Percentiles rank a stretch among this genome's conserved stretches.
These are phyloP conservation scores for Melozone crissalis DNA, from an alignment of 2,113 vertebrate genomes.

Conservation along the genomic window DNA sequence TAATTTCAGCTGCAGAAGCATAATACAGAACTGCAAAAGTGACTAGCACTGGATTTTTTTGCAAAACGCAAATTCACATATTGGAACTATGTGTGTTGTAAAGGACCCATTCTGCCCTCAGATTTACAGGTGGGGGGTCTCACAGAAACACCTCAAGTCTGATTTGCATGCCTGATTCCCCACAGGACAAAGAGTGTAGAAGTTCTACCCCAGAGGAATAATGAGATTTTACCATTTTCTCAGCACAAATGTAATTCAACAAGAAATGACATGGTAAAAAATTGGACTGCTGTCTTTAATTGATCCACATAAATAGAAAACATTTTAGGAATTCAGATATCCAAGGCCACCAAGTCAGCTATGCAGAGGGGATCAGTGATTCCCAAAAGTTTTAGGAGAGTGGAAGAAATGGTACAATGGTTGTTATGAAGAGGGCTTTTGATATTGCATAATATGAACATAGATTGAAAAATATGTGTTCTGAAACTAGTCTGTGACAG, in stretches of 20 bases:
- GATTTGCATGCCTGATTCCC: not conserved
- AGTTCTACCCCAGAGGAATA: not conserved
- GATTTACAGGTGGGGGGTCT: not conserved
- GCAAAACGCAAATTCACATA: not conserved
- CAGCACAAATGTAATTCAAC: not conserved
- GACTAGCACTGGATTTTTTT: not conserved
- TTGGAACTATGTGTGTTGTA: rapidly evolving
- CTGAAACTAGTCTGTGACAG: not conserved
- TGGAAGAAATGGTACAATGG: not conserved
- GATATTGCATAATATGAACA: not conserved
- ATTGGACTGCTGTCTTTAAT: not conserved
- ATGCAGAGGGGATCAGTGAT: not conserved
- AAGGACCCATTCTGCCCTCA: not conserved
- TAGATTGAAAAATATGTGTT: not conserved
- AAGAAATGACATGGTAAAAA: not conserved
- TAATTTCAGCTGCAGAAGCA: not conserved
- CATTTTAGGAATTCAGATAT: not conserved
- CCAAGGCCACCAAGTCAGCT: not conserved
- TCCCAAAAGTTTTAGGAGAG: not conserved
- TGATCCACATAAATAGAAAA: not conserved
- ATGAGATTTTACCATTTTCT: not conserved
- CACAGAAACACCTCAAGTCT: not conserved
- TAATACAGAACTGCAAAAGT: not conserved
- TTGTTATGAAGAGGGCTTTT: not conserved
- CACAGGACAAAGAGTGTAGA: not conserved